Evolutionary conservation across 2,888 invertebrate species (phyloP).

Genomic region (Lapara coniferarum): DNA sequence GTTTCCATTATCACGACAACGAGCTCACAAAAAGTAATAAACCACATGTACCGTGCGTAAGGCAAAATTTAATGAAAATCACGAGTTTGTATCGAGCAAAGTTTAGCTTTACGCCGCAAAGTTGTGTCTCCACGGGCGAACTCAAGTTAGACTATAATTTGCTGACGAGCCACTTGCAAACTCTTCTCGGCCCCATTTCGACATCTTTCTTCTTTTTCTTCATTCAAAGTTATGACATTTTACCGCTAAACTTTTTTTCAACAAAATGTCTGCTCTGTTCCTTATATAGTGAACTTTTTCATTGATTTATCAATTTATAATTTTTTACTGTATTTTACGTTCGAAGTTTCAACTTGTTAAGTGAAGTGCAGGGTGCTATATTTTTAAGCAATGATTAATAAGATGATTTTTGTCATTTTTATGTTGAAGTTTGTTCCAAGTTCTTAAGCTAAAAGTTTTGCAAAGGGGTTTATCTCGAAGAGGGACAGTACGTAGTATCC

Average conservation of each 20-base stretch:
- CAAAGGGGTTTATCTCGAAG: too few relatives aligned
- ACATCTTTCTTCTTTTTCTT: conserved; percentile 48
- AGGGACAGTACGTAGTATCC: too few relatives aligned
- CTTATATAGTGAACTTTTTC: conserved; percentile 31
- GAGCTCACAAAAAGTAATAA: conserved; percentile 9
- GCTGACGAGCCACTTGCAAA: conserved; percentile 71
- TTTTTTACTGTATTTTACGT: conserved; percentile 16
- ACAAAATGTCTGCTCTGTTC: conserved; percentile 22
- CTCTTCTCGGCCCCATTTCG: conserved; percentile 54
- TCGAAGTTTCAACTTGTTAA: conserved; percentile 5
- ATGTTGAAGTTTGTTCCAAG: not conserved
- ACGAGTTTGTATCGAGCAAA: conserved; percentile 69
- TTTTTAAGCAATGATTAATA: not conserved
- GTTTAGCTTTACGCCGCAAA: conserved; percentile 60
- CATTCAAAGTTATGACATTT: conserved; percentile 36
- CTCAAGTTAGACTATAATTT: conserved; percentile 70
- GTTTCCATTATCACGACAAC: not conserved
- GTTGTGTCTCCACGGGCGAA: conserved; percentile 61
- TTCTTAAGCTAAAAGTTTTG: too few relatives aligned
- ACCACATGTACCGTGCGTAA: conserved; percentile 31
- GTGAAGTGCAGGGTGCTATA: not conserved
- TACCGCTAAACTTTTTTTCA: conserved; percentile 26
- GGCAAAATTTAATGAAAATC: conserved; percentile 70
- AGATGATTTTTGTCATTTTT: not conserved
- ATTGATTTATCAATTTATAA: conserved; percentile 22